Conservation (phyloP, 2,888 invertebrate species). For the Hydriomena furcata region DNA sequence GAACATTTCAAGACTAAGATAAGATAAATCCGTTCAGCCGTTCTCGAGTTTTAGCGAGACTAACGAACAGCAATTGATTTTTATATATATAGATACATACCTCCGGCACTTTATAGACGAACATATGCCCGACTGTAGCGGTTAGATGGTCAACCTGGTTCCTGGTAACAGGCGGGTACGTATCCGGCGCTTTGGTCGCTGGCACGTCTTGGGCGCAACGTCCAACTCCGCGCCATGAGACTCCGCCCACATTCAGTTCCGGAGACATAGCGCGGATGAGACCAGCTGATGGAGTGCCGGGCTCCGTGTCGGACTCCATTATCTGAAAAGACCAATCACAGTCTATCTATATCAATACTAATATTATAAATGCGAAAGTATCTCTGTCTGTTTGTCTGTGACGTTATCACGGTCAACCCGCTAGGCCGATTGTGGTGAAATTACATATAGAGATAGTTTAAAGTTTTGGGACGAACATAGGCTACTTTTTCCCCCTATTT, state of each 20-base stretch:
- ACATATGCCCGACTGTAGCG: slow-evolving; percentile 91
- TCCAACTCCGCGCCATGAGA: slow-evolving; percentile 86
- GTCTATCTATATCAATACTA: no score
- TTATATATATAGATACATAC: slow-evolving; percentile 74
- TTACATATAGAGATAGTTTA: no score
- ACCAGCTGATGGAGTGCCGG: slow-evolving; percentile 84
- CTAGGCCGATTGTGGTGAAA: no score
- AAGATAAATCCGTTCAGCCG: no score
- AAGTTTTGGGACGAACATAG: no score
- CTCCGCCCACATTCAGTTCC: slow-evolving; percentile 85
- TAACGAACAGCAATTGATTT: no score
- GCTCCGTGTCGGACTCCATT: slow-evolving; percentile 71
- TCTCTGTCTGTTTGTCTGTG: no score
- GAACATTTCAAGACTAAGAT: no score
- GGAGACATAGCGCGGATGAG: slow-evolving; percentile 86
- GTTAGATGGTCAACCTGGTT: slow-evolving; percentile 94
- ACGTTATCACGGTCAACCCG: no score
- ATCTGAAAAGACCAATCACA: slow-evolving; percentile 48
- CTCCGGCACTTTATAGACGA: slow-evolving; percentile 91
- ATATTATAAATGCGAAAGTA: no score
- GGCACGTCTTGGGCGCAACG: slow-evolving; percentile 62
- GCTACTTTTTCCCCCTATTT: no score
- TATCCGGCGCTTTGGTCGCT: slow-evolving; percentile 83
- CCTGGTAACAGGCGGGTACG: slow-evolving; percentile 89
- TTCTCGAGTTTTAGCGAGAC: no score